A percentile compares a stretch with the other conserved stretches of the same genome.
Evolutionary conservation across 2,797 vertebrate species (phyloP).

Genomic region (Synanceia verrucosa): DNA sequence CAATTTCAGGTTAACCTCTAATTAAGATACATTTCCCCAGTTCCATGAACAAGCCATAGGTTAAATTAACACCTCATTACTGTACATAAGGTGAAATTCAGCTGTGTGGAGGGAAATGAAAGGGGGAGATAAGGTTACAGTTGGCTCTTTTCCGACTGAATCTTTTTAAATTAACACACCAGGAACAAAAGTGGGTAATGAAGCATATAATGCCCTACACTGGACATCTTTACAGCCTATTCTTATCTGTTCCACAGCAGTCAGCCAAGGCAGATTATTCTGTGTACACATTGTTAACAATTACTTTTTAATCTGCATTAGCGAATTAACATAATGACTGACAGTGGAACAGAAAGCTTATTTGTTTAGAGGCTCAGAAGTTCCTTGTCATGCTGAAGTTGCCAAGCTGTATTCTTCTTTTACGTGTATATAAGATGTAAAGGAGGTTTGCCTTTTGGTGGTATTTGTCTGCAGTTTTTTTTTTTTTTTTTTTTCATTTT

Average conservation of each 20-base stretch:
- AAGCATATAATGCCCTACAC: conserved; percentile 75
- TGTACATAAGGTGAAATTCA: conserved; percentile 41
- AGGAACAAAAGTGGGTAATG: conserved; percentile 73
- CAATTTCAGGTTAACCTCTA: conserved; percentile 12
- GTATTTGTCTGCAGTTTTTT: background rate
- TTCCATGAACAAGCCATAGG: conserved; percentile 23
- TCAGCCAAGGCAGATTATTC: conserved; percentile 79
- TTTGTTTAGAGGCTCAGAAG: conserved; percentile 82
- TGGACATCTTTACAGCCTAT: conserved; percentile 72
- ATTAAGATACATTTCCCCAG: conserved; percentile 24
- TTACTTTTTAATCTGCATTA: conserved; percentile 85
- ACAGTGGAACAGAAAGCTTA: conserved; percentile 78
- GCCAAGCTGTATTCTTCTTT: conserved; percentile 43
- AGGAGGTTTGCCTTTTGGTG: conserved; percentile 28
- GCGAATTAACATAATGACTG: conserved; percentile 85
- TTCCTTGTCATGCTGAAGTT: conserved; percentile 61
- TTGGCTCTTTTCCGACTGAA: conserved; percentile 43
- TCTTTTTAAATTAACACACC: conserved; percentile 58
- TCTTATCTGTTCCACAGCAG: conserved; percentile 77
- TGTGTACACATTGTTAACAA: conserved; percentile 83
- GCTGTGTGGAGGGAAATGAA: conserved; percentile 43
- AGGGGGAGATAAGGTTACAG: conserved; percentile 58
- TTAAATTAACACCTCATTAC: conserved; percentile 49
- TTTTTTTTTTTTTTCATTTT: conserved; percentile 8
- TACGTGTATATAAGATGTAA: conserved; percentile 19